These are phyloP conservation scores for Sebastes schlegelii DNA, from an alignment of 2,113 vertebrate genomes.

Conservation along the genomic window DNA sequence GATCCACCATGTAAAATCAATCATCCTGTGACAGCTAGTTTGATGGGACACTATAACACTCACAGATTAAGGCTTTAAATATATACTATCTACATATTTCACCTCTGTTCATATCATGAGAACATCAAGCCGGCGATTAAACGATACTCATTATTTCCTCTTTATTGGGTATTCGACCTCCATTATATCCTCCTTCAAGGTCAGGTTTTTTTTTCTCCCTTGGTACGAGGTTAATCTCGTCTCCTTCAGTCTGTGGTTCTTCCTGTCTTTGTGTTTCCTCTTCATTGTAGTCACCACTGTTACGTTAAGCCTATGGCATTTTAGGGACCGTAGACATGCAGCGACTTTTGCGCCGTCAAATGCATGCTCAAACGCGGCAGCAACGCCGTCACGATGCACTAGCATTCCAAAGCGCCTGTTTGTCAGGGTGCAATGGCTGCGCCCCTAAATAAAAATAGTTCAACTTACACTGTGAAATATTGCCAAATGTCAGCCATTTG, in stretches of 20 bases:
- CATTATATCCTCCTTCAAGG: conserved; percentile 16
- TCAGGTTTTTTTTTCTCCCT: background rate
- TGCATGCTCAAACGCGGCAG: too few species aligned
- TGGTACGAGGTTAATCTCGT: conserved; percentile 14
- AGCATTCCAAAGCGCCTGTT: too few species aligned
- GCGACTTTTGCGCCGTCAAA: too few species aligned
- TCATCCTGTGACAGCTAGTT: conserved; percentile 10
- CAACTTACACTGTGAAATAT: too few species aligned
- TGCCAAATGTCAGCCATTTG: too few species aligned
- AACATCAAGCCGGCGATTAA: conserved; percentile 28
- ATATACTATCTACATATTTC: conserved; percentile 15
- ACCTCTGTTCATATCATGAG: conserved; percentile 14
- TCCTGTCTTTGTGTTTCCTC: background rate
- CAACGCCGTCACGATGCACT: too few species aligned
- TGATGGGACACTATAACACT: background rate
- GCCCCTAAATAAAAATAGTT: too few species aligned
- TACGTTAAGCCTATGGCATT: too few species aligned
- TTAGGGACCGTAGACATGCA: too few species aligned
- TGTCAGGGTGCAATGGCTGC: too few species aligned
- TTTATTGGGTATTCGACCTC: conserved; percentile 29
- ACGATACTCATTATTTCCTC: conserved; percentile 21
- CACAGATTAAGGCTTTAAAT: conserved; percentile 17
- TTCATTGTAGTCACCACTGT: background rate
- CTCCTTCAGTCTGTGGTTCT: background rate
- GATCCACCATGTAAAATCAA: conserved; percentile 9